Conservation (phyloP, 2,113 vertebrate genomes). For the Alosa alosa region DNA sequence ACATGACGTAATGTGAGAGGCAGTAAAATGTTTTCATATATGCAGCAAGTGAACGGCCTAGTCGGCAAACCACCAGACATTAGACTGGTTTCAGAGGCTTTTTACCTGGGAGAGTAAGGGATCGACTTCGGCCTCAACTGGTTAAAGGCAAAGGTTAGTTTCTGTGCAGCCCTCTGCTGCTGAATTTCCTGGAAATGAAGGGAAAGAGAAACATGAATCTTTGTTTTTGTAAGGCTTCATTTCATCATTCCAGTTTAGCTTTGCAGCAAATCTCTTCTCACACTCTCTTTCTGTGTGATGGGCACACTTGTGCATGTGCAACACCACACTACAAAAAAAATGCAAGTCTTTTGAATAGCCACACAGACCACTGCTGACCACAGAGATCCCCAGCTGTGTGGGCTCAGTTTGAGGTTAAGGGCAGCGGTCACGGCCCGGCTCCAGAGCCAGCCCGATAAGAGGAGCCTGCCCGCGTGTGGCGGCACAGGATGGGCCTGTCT, state of each 20-base stretch:
- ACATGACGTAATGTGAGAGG: neutral
- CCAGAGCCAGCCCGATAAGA: neutral
- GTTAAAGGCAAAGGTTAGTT: constrained; percentile 97
- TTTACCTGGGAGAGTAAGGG: constrained; percentile 92
- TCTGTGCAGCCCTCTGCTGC: constrained; percentile 96
- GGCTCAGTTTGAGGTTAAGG: neutral
- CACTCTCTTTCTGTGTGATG: neutral
- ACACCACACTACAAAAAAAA: too few species aligned
- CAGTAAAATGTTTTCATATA: neutral
- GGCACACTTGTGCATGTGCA: neutral
- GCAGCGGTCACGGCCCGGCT: neutral
- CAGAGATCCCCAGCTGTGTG: neutral
- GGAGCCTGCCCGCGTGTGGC: neutral
- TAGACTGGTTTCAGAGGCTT: neutral
- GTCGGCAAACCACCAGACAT: neutral
- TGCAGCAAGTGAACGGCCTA: neutral
- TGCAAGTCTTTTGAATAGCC: too few species aligned
- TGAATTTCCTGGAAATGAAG: constrained; percentile 87
- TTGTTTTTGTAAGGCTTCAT: neutral
- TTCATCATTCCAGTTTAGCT: neutral
- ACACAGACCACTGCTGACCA: neutral
- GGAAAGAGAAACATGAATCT: neutral
- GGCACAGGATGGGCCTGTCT: neutral
- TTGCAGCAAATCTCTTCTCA: neutral
- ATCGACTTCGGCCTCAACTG: constrained; percentile 96